These are phyloP conservation scores for Platynereis dumerilii DNA, from an alignment of 2,888 invertebrate genomes.

Conservation along the genomic window DNA sequence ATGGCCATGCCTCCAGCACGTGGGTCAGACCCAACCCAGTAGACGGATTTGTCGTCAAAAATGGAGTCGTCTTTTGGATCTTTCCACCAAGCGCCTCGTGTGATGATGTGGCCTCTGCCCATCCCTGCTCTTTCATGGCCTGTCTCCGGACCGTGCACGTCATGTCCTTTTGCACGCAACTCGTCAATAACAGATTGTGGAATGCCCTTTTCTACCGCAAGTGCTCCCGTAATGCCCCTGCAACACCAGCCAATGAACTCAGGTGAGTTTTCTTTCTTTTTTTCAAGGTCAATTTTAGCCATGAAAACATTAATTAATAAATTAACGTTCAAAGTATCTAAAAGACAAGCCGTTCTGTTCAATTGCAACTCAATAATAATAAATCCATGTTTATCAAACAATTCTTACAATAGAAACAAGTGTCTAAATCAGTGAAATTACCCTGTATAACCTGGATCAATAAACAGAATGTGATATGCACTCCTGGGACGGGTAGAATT, in stretches of 20 bases:
- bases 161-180: slow-evolving; percentile 47
- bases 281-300: background rate
- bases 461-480: no score
- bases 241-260: no score
- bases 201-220: slow-evolving; percentile 52
- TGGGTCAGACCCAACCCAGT: slow-evolving; percentile 58
- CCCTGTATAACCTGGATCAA: no score
- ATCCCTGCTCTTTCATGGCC: slow-evolving; percentile 46
- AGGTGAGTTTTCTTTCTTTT: background rate
- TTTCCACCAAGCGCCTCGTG: slow-evolving; percentile 43
- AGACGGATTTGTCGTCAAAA: slow-evolving; percentile 30
- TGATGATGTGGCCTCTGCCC: slow-evolving; percentile 60
- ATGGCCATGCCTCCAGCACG: slow-evolving; percentile 52
- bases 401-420: no score
- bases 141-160: slow-evolving; percentile 37
- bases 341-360: no score
- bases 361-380: no score
- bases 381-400: no score
- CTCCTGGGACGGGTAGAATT: no score
- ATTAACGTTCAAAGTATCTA: background rate
- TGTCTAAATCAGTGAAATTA: no score
- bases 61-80: slow-evolving; percentile 6
- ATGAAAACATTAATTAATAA: background rate
- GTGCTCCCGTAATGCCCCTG: slow-evolving; percentile 32
- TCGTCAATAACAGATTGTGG: slow-evolving; percentile 36